A percentile compares a stretch with the other conserved stretches of the same genome.
Conservation (phyloP, 2,113 vertebrate genomes). For the Oryctolagus cuniculus region mOryCun1.1 NC_091438.1:67896001-67896500, state of each 20-base stretch:
- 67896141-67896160: too few relatives aligned
- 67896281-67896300: not conserved
- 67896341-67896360: not conserved
- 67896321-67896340: slow-evolving; percentile 3
- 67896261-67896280: not conserved
- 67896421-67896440: not conserved
- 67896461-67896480: not conserved
- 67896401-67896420: not conserved
- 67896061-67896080: too few relatives aligned
- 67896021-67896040: too few relatives aligned
- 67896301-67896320: not conserved
- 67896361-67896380: not conserved
- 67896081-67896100: too few relatives aligned
- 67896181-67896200: too few relatives aligned
- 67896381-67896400: not conserved
- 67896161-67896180: too few relatives aligned
- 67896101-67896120: too few relatives aligned
- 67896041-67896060: too few relatives aligned
- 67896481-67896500: not conserved
- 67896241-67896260: slow-evolving; percentile 23
- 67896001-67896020: too few relatives aligned
- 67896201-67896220: too few relatives aligned
- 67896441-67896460: not conserved
- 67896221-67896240: not conserved
- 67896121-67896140: too few relatives aligned